These are phyloP conservation scores for Lasioglossum villosulum DNA, from an alignment of 2,888 invertebrate species.

Conservation along the genomic window DNA sequence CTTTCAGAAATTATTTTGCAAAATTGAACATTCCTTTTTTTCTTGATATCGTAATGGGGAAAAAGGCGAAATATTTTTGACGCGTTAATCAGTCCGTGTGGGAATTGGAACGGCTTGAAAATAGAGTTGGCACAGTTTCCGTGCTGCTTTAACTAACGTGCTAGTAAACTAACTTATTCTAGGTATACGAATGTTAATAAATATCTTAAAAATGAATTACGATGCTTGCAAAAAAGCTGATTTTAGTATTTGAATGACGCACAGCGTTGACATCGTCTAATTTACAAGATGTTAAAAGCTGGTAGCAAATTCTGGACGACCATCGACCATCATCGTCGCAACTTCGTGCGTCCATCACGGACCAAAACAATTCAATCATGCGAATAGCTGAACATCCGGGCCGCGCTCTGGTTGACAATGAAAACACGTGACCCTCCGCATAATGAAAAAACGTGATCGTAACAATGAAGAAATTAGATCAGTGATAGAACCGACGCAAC, in stretches of 20 bases:
- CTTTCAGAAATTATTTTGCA: background rate
- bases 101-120: slow-evolving; percentile 69
- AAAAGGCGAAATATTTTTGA: slow-evolving; percentile 9
- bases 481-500: slow-evolving; percentile 1
- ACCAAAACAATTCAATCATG: slow-evolving; percentile 44
- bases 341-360: slow-evolving; percentile 3
- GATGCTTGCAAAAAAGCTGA: no score
- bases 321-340: background rate
- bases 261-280: background rate
- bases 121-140: slow-evolving; percentile 61
- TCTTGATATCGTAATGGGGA: background rate
- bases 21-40: background rate
- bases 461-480: slow-evolving; percentile 23
- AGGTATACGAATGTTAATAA: slow-evolving; percentile 20
- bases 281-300: background rate
- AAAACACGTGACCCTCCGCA: background rate
- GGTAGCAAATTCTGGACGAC: background rate
- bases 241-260: background rate
- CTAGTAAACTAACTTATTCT: slow-evolving; percentile 15
- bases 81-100: slow-evolving; percentile 24
- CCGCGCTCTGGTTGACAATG: background rate
- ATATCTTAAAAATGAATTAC: no score
- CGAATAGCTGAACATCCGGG: slow-evolving; percentile 1
- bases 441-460: background rate
- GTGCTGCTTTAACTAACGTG: slow-evolving; percentile 48